phyloP scores from a whole-genome alignment of 2,113 vertebrate species.

The Gulo gulo region DNA sequence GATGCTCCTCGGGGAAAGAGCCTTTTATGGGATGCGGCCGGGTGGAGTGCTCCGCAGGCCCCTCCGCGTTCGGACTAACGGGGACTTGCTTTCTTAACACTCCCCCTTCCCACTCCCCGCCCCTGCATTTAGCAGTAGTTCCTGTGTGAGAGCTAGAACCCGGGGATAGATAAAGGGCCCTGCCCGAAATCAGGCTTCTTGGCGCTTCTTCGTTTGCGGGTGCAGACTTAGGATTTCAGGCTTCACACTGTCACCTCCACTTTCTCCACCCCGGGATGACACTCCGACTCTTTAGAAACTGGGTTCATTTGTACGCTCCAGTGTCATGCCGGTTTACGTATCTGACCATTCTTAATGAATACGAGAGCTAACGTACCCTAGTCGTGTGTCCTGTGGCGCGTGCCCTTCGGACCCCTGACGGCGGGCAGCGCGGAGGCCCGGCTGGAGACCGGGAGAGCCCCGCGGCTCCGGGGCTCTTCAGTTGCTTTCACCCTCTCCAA shows the following conservation, averaged over 20 bases:
- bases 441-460: background rate
- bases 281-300: constrained; percentile 74
- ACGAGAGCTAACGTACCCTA: constrained; percentile 75
- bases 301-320: constrained; percentile 78
- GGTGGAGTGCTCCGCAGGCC: background rate
- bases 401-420: constrained; percentile 50
- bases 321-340: constrained; percentile 80
- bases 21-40: background rate
- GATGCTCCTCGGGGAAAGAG: background rate
- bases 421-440: constrained; percentile 53
- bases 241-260: too few species aligned
- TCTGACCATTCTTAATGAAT: constrained; percentile 83
- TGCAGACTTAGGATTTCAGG: background rate
- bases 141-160: background rate
- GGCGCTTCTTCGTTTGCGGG: too few species aligned
- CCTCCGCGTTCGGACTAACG: background rate
- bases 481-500: background rate
- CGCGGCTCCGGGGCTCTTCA: background rate
- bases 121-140: background rate
- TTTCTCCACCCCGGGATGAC: background rate
- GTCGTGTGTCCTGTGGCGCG: constrained; percentile 51
- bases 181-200: background rate
- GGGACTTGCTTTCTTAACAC: background rate
- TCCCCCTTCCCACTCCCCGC: background rate
- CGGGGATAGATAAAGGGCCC: background rate